Base-by-base conservation (phyloP, 2,797 vertebrate species). In the Amblyraja radiata region DNA sequence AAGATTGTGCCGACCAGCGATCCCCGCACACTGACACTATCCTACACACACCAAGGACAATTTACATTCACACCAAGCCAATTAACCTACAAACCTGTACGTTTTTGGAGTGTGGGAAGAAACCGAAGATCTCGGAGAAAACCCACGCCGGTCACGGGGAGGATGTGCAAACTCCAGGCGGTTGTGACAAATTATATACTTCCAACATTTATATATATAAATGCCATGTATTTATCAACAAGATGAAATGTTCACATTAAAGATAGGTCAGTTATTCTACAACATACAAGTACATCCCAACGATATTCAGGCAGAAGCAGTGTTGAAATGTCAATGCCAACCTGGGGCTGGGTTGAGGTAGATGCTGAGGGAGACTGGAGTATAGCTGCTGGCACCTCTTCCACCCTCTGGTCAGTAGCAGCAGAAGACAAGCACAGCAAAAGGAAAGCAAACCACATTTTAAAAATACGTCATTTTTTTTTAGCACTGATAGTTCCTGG, bases 311-410 rank as follows among this genome's bases (percentile, higher is more conserved):
- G 16, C n/a, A 84, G 36, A 83, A 86, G 46, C 36, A n/a, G 46
- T 21, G 74, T 93, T 58, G 39, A 16, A 86, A 0, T 91, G 71
- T 93, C 28, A 93, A 93, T 84, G 95, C 96, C 97, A 96, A 97
- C 97, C 97, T 98, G 97, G 94, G 95, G 94, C 83, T 95, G 95
- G 93, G 96, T 95, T 94, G 96, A 74, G 71, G 36, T 96, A 93
- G 95, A 96, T 94, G 95, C 83, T 61, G 97, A 96, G 94, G 97
- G 96, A 32, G 96, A 95, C 95, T 95, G 96, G 58, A 97, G 95
- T 93, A 96, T 93, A 90, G 96, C 95, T 94, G 97, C 95, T 0
- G 96, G 95, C 90, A 96, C 97, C 95, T 97, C 97, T 0, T 98
- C 97, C 95, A 93, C 96, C 94, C 96, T 97, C 97, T 98, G 95